These are phyloP conservation scores for Ornithorhynchus anatinus DNA, from an alignment of 2,113 vertebrate genomes.

Conservation along the genomic window DNA sequence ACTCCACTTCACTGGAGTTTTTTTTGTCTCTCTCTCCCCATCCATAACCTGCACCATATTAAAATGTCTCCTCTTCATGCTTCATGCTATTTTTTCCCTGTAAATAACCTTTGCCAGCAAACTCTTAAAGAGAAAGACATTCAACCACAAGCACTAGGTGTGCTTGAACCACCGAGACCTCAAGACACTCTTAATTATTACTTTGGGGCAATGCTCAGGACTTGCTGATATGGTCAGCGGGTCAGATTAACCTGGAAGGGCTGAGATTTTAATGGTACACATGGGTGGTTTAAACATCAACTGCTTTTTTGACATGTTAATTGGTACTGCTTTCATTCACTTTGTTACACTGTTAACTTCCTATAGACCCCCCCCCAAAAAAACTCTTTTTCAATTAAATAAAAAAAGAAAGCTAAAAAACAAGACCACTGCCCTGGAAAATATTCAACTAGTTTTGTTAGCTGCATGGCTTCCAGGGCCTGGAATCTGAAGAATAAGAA, in stretches of 20 bases:
- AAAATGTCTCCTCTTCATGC: background rate
- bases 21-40: background rate
- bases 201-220: background rate
- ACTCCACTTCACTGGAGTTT: no score
- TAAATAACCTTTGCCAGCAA: background rate
- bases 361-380: background rate
- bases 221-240: background rate
- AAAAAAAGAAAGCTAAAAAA: rapidly evolving
- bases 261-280: background rate
- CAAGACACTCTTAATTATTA: background rate
- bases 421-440: no score
- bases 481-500: no score
- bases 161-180: background rate
- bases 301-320: slow-evolving; percentile 22
- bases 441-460: no score
- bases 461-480: no score
- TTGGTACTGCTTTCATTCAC: background rate
- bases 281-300: slow-evolving; percentile 8
- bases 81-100: no score
- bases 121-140: background rate
- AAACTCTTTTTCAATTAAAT: background rate
- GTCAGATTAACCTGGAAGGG: background rate
- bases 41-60: background rate
- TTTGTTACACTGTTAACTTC: background rate
- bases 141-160: background rate